Evolutionary conservation across 1,140 invertebrate species (phyloP).

Genomic region (Venturia canescens): DNA sequence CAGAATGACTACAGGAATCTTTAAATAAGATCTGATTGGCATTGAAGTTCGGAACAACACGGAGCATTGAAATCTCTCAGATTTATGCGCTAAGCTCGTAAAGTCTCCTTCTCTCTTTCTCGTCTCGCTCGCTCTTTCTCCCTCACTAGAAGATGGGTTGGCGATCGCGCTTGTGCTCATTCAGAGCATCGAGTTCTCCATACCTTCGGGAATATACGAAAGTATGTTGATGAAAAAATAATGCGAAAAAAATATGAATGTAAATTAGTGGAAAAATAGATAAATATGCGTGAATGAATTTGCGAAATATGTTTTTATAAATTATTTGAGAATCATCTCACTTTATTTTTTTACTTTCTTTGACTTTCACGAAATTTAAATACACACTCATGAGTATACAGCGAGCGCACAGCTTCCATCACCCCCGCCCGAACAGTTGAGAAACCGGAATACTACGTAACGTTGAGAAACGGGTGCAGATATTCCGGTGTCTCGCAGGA

Average conservation of each 20-base stretch:
- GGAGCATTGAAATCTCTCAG: not conserved
- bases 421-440: conserved; percentile 6
- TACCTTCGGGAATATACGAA: not conserved
- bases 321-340: not conserved
- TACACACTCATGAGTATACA: not conserved
- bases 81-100: not conserved
- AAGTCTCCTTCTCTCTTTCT: not conserved
- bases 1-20: too few relatives aligned
- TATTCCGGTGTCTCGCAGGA: conserved; percentile 12
- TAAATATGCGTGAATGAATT: too few relatives aligned
- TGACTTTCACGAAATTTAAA: not conserved
- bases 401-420: not conserved
- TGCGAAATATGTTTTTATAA: not conserved
- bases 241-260: not conserved
- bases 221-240: not conserved
- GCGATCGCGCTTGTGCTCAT: not conserved
- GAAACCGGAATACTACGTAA: conserved; percentile 24
- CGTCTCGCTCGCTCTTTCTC: too few relatives aligned
- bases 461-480: conserved; percentile 18
- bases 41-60: not conserved
- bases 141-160: too few relatives aligned
- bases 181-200: not conserved
- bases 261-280: not conserved
- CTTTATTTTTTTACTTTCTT: not conserved
- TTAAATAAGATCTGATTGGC: not conserved